Conservation (phyloP, 2,888 invertebrate species). For the Pinctada fucata region DNA sequence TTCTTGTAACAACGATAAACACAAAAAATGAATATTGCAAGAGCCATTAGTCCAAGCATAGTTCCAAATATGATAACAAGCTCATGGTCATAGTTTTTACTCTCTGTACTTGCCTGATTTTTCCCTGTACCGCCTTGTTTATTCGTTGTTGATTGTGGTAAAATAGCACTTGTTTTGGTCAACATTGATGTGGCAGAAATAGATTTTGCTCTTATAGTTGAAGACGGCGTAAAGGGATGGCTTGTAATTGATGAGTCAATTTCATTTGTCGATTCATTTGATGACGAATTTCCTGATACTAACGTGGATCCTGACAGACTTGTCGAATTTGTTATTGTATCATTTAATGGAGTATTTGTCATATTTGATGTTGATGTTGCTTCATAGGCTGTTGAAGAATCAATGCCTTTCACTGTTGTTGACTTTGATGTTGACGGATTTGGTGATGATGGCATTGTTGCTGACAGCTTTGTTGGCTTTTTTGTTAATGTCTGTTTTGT, state of each 20-base stretch:
- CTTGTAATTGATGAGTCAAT: not conserved
- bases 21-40: conserved; percentile 34
- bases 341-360: not conserved
- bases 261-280: not conserved
- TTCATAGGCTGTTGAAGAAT: not conserved
- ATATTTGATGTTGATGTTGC: not conserved
- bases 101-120: not conserved
- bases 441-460: not conserved
- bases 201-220: not conserved
- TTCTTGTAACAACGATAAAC: conserved; percentile 27
- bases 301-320: not conserved
- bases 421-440: not conserved
- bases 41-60: conserved; percentile 35
- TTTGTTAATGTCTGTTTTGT: not conserved
- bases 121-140: not conserved
- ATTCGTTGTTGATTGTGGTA: not conserved
- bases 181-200: too few relatives aligned
- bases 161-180: too few relatives aligned
- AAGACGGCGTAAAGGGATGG: not conserved
- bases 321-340: not conserved
- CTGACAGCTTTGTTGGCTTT: not conserved
- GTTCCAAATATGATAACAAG: conserved; percentile 34
- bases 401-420: not conserved
- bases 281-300: not conserved
- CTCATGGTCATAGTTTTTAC: conserved; percentile 30